Evolutionary conservation across 2,797 vertebrate genomes (phyloP).

Genomic region (Etheostoma perlongum): DNA sequence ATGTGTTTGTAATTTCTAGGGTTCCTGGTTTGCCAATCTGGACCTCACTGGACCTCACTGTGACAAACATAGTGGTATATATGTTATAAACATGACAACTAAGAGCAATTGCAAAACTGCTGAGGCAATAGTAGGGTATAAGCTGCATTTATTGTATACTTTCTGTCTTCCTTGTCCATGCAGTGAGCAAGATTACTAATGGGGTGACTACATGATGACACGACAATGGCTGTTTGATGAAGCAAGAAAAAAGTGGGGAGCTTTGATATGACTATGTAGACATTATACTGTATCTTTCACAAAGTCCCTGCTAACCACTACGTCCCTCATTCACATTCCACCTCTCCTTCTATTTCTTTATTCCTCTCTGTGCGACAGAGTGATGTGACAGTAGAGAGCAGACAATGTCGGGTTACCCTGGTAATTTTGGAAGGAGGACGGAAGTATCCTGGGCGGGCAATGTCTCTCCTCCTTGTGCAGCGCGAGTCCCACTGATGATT

Average conservation of each 20-base stretch:
- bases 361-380: slow-evolving; percentile 64
- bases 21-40: not conserved
- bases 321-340: slow-evolving; percentile 60
- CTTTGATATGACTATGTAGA: slow-evolving; percentile 31
- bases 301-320: slow-evolving; percentile 3
- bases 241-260: slow-evolving; percentile 27
- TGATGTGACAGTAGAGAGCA: slow-evolving; percentile 84
- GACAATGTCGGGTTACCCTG: slow-evolving; percentile 86
- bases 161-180: slow-evolving; percentile 9
- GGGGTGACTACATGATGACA: slow-evolving; percentile 31
- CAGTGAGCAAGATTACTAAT: slow-evolving; percentile 1
- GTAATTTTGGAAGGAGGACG: slow-evolving; percentile 82
- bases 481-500: slow-evolving; percentile 80
- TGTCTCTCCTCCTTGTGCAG: slow-evolving; percentile 60
- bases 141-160: not conserved
- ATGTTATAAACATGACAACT: not conserved
- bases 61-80: not conserved
- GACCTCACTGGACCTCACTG: not conserved
- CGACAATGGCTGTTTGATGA: slow-evolving; percentile 55
- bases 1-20: not conserved
- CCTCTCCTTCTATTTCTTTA: slow-evolving; percentile 55
- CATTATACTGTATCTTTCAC: slow-evolving; percentile 35
- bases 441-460: slow-evolving; percentile 72
- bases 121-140: not conserved
- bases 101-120: not conserved